These are phyloP conservation scores for Rhegmatorhina hoffmannsi DNA, from an alignment of 2,113 vertebrate species.

Conservation along the genomic window DNA sequence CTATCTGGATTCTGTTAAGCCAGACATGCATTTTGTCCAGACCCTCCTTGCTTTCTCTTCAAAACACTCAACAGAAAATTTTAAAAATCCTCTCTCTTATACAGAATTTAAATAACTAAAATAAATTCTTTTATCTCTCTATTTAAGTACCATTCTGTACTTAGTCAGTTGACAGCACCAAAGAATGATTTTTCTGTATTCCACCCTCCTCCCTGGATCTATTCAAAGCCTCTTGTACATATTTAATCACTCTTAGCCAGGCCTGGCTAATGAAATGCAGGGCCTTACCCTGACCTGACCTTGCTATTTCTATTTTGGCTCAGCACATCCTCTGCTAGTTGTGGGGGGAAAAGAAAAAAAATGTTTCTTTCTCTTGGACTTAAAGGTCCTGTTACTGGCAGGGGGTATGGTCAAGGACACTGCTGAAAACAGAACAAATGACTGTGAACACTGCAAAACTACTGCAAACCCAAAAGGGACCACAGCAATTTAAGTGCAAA, in stretches of 20 bases:
- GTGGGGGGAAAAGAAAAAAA: constrained; percentile 28
- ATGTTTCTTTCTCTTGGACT: constrained; percentile 61
- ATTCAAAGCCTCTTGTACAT: constrained; percentile 74
- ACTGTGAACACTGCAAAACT: constrained; percentile 60
- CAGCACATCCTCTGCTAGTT: constrained; percentile 74
- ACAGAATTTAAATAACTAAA: constrained; percentile 74
- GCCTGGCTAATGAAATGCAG: constrained; percentile 77
- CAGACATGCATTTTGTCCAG: background rate
- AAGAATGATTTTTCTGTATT: constrained; percentile 77
- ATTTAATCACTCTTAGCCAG: constrained; percentile 75
- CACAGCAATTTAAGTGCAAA: background rate
- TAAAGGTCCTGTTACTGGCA: constrained; percentile 71
- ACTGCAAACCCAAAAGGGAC: constrained; percentile 39
- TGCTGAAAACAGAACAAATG: constrained; percentile 60
- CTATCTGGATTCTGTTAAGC: constrained; percentile 13
- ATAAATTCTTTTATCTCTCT: constrained; percentile 65
- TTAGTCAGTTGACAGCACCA: constrained; percentile 60
- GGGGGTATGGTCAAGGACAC: constrained; percentile 64
- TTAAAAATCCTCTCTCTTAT: background rate
- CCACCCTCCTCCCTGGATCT: constrained; percentile 63
- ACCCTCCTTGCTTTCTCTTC: background rate
- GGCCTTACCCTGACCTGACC: constrained; percentile 74
- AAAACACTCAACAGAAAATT: constrained; percentile 5
- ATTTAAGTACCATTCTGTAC: constrained; percentile 64
- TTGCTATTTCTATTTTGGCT: constrained; percentile 80